A percentile compares a stretch with the other conserved stretches of the same genome.
These are phyloP conservation scores for Apamea crenata DNA, from an alignment of 2,888 invertebrate species.

Conservation along the genomic window DNA sequence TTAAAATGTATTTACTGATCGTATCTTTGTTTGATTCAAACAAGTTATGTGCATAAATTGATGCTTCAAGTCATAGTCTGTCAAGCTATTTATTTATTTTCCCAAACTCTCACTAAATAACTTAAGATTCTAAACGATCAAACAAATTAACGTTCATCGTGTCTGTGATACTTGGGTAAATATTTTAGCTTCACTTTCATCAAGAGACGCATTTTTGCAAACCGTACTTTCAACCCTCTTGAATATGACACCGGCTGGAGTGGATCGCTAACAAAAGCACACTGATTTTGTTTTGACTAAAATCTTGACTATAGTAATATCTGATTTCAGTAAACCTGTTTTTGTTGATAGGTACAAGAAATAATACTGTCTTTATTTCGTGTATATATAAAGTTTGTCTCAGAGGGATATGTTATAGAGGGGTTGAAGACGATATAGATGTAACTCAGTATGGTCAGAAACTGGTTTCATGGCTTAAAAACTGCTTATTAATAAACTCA, in stretches of 20 bases:
- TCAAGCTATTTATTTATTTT: constrained; percentile 1
- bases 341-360: constrained; percentile 71
- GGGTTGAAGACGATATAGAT: constrained; percentile 6
- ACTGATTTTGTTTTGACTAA: constrained; percentile 90
- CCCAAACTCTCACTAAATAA: neutral
- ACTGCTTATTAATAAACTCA: neutral
- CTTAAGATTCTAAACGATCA: neutral
- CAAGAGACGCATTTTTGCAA: constrained; percentile 65
- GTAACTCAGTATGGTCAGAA: constrained; percentile 8
- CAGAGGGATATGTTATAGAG: neutral
- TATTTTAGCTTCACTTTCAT: constrained; percentile 22
- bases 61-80: neutral
- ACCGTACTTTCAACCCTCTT: constrained; percentile 80
- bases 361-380: constrained; percentile 48
- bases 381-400: constrained; percentile 22
- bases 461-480: constrained; percentile 7
- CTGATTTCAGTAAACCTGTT: constrained; percentile 85
- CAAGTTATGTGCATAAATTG: neutral
- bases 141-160: constrained; percentile 15
- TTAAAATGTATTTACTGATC: neutral
- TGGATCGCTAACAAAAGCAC: constrained; percentile 88
- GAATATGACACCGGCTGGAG: constrained; percentile 86
- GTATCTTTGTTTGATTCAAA: neutral
- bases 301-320: constrained; percentile 81
- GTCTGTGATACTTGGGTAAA: neutral